Evolutionary conservation across 2,888 invertebrate species (phyloP).

Genomic region (Scaptomyza reducta): DNA sequence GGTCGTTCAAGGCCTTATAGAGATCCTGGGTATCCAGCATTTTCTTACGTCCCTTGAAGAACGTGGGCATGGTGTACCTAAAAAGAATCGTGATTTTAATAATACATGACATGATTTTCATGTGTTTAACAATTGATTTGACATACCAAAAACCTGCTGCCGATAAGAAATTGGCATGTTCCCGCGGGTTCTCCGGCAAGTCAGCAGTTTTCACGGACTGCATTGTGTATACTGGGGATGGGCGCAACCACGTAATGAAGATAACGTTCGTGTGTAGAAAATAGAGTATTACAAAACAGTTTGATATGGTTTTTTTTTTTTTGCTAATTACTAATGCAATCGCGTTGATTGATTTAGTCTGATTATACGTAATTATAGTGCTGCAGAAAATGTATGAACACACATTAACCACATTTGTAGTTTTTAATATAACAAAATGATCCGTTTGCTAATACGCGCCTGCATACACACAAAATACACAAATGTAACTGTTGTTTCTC

Average conservation of each 20-base stretch:
- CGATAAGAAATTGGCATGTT: slow-evolving; percentile 86
- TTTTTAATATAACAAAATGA: slow-evolving; percentile 3
- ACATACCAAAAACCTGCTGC: slow-evolving; percentile 87
- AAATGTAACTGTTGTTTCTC: slow-evolving; percentile 6
- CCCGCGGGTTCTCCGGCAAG: slow-evolving; percentile 86
- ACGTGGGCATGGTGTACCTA: slow-evolving; percentile 91
- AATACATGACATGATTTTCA: not conserved
- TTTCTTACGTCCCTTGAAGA: slow-evolving; percentile 89
- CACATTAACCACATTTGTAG: not conserved
- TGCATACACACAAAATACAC: no score
- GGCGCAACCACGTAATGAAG: slow-evolving; percentile 13
- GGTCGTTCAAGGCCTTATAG: slow-evolving; percentile 88
- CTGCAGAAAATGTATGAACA: not conserved
- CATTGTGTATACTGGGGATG: slow-evolving; percentile 61
- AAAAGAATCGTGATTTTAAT: slow-evolving; percentile 15
- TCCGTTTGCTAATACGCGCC: no score
- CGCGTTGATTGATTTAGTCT: slow-evolving; percentile 34
- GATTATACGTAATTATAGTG: slow-evolving; percentile 9
- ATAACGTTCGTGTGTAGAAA: not conserved
- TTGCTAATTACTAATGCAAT: slow-evolving; percentile 29
- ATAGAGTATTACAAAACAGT: slow-evolving; percentile 5
- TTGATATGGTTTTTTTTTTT: slow-evolving; percentile 5
- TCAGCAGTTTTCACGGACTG: slow-evolving; percentile 84
- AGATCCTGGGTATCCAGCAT: slow-evolving; percentile 90
- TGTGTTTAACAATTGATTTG: not conserved